Base-by-base conservation (phyloP, 2,797 vertebrate genomes). In the Cirrhinus molitorella region DNA sequence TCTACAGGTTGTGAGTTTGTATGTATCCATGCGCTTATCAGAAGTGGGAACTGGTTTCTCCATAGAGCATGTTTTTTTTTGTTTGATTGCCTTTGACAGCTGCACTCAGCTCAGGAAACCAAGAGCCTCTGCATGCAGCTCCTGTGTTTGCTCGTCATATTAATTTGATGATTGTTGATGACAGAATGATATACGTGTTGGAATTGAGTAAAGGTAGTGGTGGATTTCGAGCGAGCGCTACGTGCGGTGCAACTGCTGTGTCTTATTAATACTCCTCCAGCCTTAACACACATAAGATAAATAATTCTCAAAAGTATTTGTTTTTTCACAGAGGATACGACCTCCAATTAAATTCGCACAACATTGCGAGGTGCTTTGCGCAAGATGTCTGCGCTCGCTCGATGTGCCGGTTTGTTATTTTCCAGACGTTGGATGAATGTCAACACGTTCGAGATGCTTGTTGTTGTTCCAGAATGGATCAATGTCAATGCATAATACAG, bases 401-500 rank as follows among this genome's bases (percentile, higher is more conserved):
- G 0, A 0, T 51, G 55, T 63, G 47, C 53, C 4, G 3, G 57
- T 65, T 61, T 76, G 55, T 76, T 81, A 66, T 70, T 77, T 77
- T 80, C 28, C 65, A 43, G 10, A 72, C 57, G 16, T 86, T 55
- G 76, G 89, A 91, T 92, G 92, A 94, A 94, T 93, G 92, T 93
- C 92, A 93, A 83, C 82, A 23, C 9, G 47, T 78, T 75, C 16
- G 37, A 75, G 53, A 87, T 81, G 19, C 88, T 92, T 92, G 91
- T 92, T 89, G 91, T 92, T 89, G 88, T 86, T 86, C 90, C 53
- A 66, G 66, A 66, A 88, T 87, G 90, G 91, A 93, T 94, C 91
- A 85, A 92, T 93, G 92, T 87, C 91, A 92, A 77, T 77, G 92
- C 91, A 92, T 90, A 89, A 90, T 88, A 88, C 90, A 86, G 89